Evolutionary conservation across 2,888 invertebrate genomes (phyloP), one percentile per base, ranked within the genome.

Genomic region (Diachrysia chrysitis): DNA sequence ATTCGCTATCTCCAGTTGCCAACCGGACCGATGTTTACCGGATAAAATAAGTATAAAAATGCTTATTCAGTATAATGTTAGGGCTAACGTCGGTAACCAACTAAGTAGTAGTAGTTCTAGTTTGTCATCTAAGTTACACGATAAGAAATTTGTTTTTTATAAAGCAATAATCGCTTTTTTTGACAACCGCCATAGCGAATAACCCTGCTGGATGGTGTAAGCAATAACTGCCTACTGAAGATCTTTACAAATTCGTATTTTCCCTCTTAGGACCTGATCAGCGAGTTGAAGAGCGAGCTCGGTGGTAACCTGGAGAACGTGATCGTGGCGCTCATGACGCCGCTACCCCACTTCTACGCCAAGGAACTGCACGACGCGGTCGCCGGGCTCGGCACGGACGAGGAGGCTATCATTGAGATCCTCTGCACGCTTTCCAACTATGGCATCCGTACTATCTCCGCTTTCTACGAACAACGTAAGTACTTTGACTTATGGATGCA

Each of bases 401-500:
- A 98, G 87, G 98, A 98, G 86, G 98, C 98, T 58, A 97, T 99
- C 86, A 98, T 99, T 76, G 99, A 99, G 94, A 98, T 99, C 86
- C 96, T 99, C 63, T 98, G 98, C 95, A 98, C 99, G 0, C 95
- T 98, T 48, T 98, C 98, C 84, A 99, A 99, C 92, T 98, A 98
- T 84, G 98, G 98, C 83, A 98, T 98, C 85, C 96, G 97, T 78
- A 98, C 98, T 42, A 98, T 98, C 86, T 97, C 97, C 53, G 97
- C 97, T 71, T 98, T 98, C 91, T 98, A 98, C 89, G 97, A 98
- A 88, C 97, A 97, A 91, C 86, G 98, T 97, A 89, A 96, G 97
- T 96, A 62, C 29, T 48, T 4, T 6, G 7, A 51, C 17, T 9
- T 21, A 19, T 9, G 10, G 16, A 32, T 25, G 9, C 4, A 32